phyloP scores from a whole-genome alignment of 1,140 invertebrate genomes.

The Drosophila nikananu region DNA sequence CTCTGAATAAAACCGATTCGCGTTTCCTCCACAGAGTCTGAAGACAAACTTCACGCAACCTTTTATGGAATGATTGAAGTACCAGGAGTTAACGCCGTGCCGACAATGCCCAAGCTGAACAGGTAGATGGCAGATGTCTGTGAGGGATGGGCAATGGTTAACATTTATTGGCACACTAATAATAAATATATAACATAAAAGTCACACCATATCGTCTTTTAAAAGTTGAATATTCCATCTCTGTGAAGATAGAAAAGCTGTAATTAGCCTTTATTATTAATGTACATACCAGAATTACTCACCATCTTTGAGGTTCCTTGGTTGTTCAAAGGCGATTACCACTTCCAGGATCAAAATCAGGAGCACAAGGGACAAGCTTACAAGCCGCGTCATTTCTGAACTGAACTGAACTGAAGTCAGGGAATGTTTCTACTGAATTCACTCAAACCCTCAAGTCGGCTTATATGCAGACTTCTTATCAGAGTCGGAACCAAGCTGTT shows the following conservation, averaged over 20 bases:
- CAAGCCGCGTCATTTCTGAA: not conserved
- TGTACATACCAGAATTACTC: not conserved
- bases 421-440: constrained; percentile 1
- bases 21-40: not conserved
- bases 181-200: not conserved
- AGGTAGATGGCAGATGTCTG: constrained; percentile 6
- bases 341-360: not conserved
- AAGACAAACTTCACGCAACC: not conserved
- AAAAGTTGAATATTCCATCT: fast-evolving
- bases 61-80: not conserved
- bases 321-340: not conserved
- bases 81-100: not conserved
- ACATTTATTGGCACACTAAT: not conserved
- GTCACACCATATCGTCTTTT: not conserved
- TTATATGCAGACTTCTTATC: not conserved
- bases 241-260: not conserved
- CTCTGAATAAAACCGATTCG: constrained; percentile 11
- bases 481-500: not conserved
- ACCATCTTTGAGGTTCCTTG: not conserved
- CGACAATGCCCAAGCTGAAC: not conserved
- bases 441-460: not conserved
- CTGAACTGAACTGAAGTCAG: no score
- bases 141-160: not conserved
- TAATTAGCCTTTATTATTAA: no score
- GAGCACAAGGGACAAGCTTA: not conserved